Evolutionary conservation across 2,113 vertebrate species (phyloP).

Genomic region (Suncus etruscus): DNA sequence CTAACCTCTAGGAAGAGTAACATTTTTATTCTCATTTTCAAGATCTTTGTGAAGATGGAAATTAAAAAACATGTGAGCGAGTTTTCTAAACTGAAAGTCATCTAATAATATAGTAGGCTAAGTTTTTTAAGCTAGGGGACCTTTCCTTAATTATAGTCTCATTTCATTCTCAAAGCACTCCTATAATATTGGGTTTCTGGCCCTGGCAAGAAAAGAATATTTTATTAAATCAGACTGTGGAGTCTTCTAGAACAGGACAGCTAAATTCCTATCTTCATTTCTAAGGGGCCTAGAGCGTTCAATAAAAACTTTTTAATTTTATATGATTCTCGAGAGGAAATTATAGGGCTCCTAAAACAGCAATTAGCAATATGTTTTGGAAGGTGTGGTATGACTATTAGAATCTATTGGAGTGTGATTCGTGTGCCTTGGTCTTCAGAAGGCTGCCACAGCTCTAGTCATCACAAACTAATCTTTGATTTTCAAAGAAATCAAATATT

Average conservation of each 20-base stretch:
- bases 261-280: background rate
- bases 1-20: background rate
- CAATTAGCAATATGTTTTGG: background rate
- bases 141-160: slow-evolving; percentile 10
- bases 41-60: slow-evolving; percentile 37
- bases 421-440: background rate
- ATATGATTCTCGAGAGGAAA: slow-evolving; percentile 28
- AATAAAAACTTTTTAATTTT: slow-evolving; percentile 46
- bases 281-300: background rate
- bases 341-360: background rate
- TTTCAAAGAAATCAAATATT: background rate
- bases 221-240: background rate
- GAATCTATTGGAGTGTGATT: too few species aligned
- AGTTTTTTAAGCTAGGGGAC: background rate
- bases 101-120: background rate
- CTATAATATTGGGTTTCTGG: slow-evolving; percentile 23
- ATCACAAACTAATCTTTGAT: background rate
- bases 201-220: background rate
- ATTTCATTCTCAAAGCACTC: background rate
- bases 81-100: background rate
- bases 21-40: slow-evolving; percentile 38
- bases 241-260: background rate
- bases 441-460: background rate
- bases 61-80: background rate
- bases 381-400: background rate